Percentiles rank a stretch among this genome's conserved stretches.
Conservation (phyloP, 92 coral and sea anemone genomes). For the Epizoanthus ramosus region DNA sequence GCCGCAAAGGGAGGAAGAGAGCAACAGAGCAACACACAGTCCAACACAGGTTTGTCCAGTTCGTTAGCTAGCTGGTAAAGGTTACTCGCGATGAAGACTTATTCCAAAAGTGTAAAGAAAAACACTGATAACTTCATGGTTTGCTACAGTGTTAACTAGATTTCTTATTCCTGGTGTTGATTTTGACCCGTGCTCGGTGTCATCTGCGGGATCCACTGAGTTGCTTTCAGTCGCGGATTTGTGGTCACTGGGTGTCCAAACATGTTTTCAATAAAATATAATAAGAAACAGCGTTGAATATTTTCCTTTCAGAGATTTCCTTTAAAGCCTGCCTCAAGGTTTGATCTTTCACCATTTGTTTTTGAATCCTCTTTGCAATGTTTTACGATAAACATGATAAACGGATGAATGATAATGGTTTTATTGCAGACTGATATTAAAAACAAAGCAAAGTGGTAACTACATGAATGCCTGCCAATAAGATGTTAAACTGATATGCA, state of each 20-base stretch:
- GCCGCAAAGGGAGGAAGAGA: no score
- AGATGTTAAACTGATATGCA: no score
- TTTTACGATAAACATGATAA: conserved; percentile 19
- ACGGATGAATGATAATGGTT: not conserved
- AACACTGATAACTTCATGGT: not conserved
- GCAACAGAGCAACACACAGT: no score
- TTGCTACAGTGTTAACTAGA: not conserved
- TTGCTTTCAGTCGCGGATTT: not conserved
- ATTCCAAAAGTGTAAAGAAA: not conserved
- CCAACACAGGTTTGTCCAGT: no score
- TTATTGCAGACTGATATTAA: not conserved
- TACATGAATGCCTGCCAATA: no score
- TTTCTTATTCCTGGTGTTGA: not conserved
- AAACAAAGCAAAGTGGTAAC: not conserved
- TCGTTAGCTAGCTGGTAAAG: no score
- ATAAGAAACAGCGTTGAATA: conserved; percentile 23
- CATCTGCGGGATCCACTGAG: conserved; percentile 27
- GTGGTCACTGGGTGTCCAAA: not conserved
- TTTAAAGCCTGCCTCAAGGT: conserved; percentile 26
- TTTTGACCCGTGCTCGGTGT: not conserved
- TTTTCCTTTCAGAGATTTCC: conserved; percentile 15
- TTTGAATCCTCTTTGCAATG: conserved; percentile 15
- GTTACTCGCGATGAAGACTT: no score
- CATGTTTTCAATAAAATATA: conserved; percentile 18
- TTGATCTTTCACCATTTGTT: conserved; percentile 38